A percentile compares a stretch with the other conserved stretches of the same genome.
phyloP scores from a whole-genome alignment of 1,140 invertebrate species.

The Drosophila teissieri region DNA sequence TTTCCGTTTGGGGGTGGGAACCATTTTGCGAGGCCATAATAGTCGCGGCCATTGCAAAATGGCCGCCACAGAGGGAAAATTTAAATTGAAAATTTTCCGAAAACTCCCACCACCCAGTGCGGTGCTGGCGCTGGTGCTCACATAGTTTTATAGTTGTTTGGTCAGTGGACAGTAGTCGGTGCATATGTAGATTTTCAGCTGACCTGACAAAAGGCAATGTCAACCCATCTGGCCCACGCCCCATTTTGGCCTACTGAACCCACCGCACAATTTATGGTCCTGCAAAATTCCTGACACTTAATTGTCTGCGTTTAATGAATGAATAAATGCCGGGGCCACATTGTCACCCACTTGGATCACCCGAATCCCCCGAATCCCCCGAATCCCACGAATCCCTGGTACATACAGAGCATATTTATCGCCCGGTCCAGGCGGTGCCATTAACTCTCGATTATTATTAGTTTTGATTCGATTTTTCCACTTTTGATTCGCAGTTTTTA shows the following conservation, averaged over 20 bases:
- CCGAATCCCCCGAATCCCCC: background rate
- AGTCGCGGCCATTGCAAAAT: constrained; percentile 69
- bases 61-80: constrained; percentile 66
- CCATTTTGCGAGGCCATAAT: constrained; percentile 66
- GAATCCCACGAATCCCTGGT: background rate
- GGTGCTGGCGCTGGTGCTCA: constrained; percentile 20
- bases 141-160: constrained; percentile 82
- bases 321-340: constrained; percentile 67
- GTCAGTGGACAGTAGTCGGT: constrained; percentile 33
- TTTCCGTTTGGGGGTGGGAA: constrained; percentile 11
- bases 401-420: constrained; percentile 44
- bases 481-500: constrained; percentile 65
- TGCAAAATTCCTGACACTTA: constrained; percentile 81
- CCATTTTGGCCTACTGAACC: constrained; percentile 12
- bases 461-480: constrained; percentile 63
- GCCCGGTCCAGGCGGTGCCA: constrained; percentile 25
- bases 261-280: constrained; percentile 67
- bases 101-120: constrained; percentile 36
- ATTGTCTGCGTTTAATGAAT: constrained; percentile 83
- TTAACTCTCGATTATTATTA: constrained; percentile 78
- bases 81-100: constrained; percentile 69
- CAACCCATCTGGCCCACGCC: constrained; percentile 36
- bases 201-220: constrained; percentile 73
- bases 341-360: background rate
- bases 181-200: constrained; percentile 82